These are phyloP conservation scores for Cataglyphis rosenhaueri DNA, from an alignment of 2,888 invertebrate species.

Conservation along the genomic window DNA sequence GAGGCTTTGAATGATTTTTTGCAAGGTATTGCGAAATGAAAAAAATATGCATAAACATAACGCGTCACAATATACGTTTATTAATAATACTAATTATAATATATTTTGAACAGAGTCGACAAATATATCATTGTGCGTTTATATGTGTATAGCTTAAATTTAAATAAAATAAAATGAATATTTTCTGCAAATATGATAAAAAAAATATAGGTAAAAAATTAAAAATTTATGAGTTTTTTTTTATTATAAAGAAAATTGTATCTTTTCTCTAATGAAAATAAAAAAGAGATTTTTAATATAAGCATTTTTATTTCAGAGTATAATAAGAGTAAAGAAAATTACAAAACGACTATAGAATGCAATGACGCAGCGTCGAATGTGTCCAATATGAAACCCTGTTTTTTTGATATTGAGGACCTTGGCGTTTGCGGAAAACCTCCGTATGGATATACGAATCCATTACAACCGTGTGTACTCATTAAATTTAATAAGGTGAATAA, in stretches of 20 bases:
- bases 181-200: background rate
- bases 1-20: constrained; percentile 71
- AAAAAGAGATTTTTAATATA: background rate
- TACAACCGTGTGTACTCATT: constrained; percentile 78
- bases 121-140: background rate
- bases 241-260: background rate
- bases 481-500: constrained; percentile 79
- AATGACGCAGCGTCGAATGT: constrained; percentile 10
- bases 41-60: background rate
- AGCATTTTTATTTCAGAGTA: constrained; percentile 69
- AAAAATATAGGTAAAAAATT: background rate
- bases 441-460: constrained; percentile 75
- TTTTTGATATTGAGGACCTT: constrained; percentile 74
- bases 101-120: background rate
- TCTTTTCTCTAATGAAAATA: background rate
- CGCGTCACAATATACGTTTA: background rate
- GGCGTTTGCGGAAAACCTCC: constrained; percentile 77
- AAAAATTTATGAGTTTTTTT: background rate
- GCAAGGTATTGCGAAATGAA: constrained; percentile 65
- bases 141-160: background rate
- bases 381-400: constrained; percentile 73
- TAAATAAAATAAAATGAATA: background rate
- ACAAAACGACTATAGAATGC: constrained; percentile 68
- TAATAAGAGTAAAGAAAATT: constrained; percentile 64
- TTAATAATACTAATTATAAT: background rate